Base-by-base conservation (phyloP, 2,113 vertebrate genomes). In the Corythaeola cristata region DNA sequence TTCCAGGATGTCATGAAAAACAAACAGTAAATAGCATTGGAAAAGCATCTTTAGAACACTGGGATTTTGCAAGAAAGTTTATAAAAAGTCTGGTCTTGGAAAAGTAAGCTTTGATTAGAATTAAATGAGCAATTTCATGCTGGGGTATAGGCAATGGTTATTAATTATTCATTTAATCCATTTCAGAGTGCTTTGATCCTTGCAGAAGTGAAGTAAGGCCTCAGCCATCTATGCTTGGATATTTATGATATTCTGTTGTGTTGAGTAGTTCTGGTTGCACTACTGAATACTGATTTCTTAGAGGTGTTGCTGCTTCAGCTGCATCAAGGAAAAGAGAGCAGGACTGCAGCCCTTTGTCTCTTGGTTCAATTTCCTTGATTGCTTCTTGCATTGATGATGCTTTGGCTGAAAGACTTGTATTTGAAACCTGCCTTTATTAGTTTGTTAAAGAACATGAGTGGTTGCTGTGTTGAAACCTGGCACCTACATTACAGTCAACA, bases 131-230 rank as follows among this genome's bases (percentile, higher is more conserved):
- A 67, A 75, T 89, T 95, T 93, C 69, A 82, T 75, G 77, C 64
- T 91, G 76, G 15, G 58, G 50, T 79, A 32, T 20, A 78, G 72
- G 82, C 28, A 85, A 62, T 68, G 24, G 30, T 81, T 90, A 49
- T 94, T 95, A 86, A 84, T 92, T 85, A 89, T 85, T 93, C 3
- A 87, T 91, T 87, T 79, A 73, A 81, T 89, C 80, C 6, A 30
- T 72, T 95, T 89, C 84, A 39, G 49, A 85, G 49, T 85, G 66
- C 71, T 94, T 96, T 94, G 81, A 88, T 88, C 60, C 84, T 76
- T 89, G 81, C 27, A 81, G 83, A 80, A 94, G 58, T 13, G 27
- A 11, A 75, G 87, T 28, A 79, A 85, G 72, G 47, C 28, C 72
- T 56, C 71, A 93, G 69, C 35, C 62, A 56, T 35, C 67, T 74